Evolutionary conservation across 1,140 invertebrate species (phyloP), one percentile per base, ranked within the genome.

Genomic region (Formica exsecta): DNA sequence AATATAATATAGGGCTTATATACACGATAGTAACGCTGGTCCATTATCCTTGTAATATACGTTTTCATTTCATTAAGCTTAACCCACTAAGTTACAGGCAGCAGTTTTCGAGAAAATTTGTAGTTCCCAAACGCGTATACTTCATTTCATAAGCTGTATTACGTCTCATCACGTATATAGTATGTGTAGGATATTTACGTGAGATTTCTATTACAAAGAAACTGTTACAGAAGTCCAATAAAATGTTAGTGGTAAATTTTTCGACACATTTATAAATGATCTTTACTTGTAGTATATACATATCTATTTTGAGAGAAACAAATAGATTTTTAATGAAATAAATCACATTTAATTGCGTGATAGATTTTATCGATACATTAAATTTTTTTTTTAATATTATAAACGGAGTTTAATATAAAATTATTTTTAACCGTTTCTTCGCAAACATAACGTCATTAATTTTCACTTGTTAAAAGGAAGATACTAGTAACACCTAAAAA

Each of bases 41-140:
- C 79, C 54, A 74, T 83, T 83, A 83, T 61, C 54, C 54, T 83
- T 74, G 79, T 83, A 83, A 83, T 83, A 83, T 83, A 83, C 79
- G 68, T 73, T 74, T 83, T 74, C 79, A 83, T 74, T 83, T 83
- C 68, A 74, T 83, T 83, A 83, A 83, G 38, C 54, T 59, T 62
- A 74, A 59, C 79, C 79, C 13, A 38, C 68, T 61, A 61, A 83
- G 79, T 73, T 83, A 83, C 79, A 41, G 54, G 38, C n/a, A 83
- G 51, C 51, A 44, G 68, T 83, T 83, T 83, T 83, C 25, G 11
- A 83, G 79, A 74, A 83, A 83, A 74, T 83, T 83, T 83, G 54
- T 61, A 83, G 79, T 25, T 74, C 68, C 54, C 79, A 44, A 73
- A 83, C 44, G 48, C 16, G 68, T 83, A 48, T 57, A 48, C 74